Conservation (phyloP, 2,888 invertebrate species). For the Bombyx huttoni region DNA sequence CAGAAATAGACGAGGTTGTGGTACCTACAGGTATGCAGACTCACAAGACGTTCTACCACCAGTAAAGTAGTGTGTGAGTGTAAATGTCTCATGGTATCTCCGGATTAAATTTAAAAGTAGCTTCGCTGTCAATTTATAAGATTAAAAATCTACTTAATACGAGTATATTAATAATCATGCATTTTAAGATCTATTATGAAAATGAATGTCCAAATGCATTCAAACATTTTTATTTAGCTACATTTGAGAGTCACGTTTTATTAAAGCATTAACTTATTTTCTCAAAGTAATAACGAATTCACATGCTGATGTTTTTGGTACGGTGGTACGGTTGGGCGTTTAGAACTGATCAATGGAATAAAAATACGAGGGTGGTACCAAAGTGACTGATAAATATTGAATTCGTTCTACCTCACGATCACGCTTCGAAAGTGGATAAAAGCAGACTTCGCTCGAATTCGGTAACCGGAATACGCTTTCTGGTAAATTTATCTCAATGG, state of each 20-base stretch:
- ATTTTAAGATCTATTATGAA: too few relatives aligned
- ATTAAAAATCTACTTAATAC: too few relatives aligned
- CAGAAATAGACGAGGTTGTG: too few relatives aligned
- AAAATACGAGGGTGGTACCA: neutral
- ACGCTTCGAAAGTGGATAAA: neutral
- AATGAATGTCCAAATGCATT: too few relatives aligned
- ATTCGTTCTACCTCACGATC: neutral
- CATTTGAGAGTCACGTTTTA: neutral
- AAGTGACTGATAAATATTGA: neutral
- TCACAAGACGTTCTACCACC: too few relatives aligned
- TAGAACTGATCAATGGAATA: slow-evolving; percentile 1
- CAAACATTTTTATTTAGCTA: neutral
- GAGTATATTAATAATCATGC: too few relatives aligned
- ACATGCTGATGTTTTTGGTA: neutral
- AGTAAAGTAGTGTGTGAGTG: too few relatives aligned
- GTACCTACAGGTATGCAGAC: too few relatives aligned
- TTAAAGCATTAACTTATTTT: neutral
- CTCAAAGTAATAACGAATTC: neutral
- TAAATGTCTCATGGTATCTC: too few relatives aligned
- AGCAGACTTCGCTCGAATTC: neutral
- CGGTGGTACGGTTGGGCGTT: neutral
- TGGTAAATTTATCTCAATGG: neutral
- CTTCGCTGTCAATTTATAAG: too few relatives aligned
- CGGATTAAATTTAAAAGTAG: too few relatives aligned
- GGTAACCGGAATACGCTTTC: neutral